Conservation (phyloP, 1,140 invertebrate genomes). For the Aphis gossypii region DNA sequence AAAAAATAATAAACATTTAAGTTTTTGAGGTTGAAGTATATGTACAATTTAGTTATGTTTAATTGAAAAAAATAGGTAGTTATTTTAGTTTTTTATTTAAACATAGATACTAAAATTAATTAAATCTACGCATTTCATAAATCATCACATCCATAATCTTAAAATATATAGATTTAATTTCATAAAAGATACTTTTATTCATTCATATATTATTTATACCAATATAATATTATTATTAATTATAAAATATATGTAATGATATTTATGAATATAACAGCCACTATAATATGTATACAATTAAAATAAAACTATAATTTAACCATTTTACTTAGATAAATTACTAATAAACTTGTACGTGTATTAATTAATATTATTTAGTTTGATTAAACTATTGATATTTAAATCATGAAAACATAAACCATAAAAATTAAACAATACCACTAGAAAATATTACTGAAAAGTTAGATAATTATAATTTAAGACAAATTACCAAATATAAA, state of each 20-base stretch:
- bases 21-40: not conserved
- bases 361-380: not conserved
- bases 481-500: not conserved
- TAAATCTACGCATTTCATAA: not conserved
- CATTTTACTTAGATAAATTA: not conserved
- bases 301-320: not conserved
- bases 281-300: not conserved
- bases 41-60: not conserved
- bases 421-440: not conserved
- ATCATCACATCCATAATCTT: not conserved
- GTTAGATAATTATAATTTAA: not conserved
- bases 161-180: not conserved
- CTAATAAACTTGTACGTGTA: not conserved
- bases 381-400: not conserved
- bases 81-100: not conserved
- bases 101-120: not conserved
- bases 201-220: not conserved
- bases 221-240: too few species aligned
- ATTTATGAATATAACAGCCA: not conserved
- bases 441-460: not conserved
- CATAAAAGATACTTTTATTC: not conserved
- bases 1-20: conserved; percentile 6
- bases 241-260: too few species aligned
- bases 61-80: not conserved
- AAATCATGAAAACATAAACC: not conserved